Percentiles rank a stretch among this genome's conserved stretches.
Evolutionary conservation across 2,888 invertebrate species (phyloP).

Genomic region (Nephrotoma guestfalica): DNA sequence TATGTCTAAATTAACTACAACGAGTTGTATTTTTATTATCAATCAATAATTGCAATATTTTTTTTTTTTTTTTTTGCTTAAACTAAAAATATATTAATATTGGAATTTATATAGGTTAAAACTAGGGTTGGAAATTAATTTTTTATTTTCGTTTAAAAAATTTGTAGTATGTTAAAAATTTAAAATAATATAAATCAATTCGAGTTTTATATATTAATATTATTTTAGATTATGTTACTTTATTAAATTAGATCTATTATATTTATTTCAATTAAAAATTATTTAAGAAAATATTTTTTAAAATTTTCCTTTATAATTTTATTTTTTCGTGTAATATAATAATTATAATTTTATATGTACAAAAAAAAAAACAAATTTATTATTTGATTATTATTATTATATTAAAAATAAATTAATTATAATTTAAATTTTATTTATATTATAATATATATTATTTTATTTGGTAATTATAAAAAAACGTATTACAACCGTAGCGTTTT

Average conservation of each 20-base stretch:
- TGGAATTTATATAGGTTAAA: background rate
- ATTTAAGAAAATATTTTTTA: background rate
- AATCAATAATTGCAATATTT: background rate
- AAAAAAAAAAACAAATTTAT: background rate
- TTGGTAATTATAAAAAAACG: background rate
- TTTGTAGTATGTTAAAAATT: background rate
- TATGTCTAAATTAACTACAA: conserved; percentile 5
- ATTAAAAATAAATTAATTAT: conserved; percentile 1
- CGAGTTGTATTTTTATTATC: conserved; percentile 5
- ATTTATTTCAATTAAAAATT: background rate
- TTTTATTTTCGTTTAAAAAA: background rate
- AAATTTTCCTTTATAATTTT: background rate
- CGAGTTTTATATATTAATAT: background rate
- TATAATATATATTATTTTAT: background rate
- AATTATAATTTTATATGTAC: background rate
- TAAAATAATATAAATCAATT: background rate
- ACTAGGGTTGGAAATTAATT: background rate
- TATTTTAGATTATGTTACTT: background rate
- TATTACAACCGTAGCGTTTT: background rate
- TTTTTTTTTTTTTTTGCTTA: background rate
- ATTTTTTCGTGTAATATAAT: background rate
- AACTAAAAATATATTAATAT: background rate
- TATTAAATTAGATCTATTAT: background rate
- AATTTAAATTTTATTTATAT: background rate
- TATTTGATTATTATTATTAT: background rate